Evolutionary conservation across 2,113 vertebrate species (phyloP).

Genomic region (Leptosomus discolor): DNA sequence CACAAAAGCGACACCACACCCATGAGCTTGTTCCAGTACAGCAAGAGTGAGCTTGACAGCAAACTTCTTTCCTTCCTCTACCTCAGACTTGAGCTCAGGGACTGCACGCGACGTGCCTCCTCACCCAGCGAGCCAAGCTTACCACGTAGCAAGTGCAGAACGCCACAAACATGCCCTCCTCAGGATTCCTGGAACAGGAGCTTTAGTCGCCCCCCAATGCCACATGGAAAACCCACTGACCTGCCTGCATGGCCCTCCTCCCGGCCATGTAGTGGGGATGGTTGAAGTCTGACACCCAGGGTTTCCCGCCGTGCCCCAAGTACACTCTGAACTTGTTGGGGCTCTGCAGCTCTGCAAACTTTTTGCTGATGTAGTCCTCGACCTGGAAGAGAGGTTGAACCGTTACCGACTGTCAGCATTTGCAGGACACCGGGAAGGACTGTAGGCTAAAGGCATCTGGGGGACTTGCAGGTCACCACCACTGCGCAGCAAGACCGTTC

Average conservation of each 20-base stretch:
- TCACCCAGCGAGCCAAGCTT: not conserved
- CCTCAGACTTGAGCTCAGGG: not conserved
- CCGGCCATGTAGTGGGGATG: constrained; percentile 95
- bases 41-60: not conserved
- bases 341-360: constrained; percentile 82
- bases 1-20: not conserved
- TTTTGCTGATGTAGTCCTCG: constrained; percentile 78
- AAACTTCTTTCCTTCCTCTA: not conserved
- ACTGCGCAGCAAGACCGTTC: not conserved
- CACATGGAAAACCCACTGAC: constrained; percentile 64
- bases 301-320: constrained; percentile 89
- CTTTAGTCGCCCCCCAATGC: not conserved
- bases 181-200: not conserved
- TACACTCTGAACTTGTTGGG: constrained; percentile 89
- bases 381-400: constrained; percentile 74
- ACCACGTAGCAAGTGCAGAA: accelerated
- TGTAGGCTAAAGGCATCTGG: not conserved
- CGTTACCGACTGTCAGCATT: not conserved
- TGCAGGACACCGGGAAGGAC: not conserved
- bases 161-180: not conserved
- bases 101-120: not conserved
- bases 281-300: constrained; percentile 97
- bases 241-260: constrained; percentile 90
- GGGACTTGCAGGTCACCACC: not conserved
- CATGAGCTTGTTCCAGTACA: not conserved